Evolutionary conservation across 2,888 invertebrate genomes (phyloP).

Genomic region (Tipula lateralis): DNA sequence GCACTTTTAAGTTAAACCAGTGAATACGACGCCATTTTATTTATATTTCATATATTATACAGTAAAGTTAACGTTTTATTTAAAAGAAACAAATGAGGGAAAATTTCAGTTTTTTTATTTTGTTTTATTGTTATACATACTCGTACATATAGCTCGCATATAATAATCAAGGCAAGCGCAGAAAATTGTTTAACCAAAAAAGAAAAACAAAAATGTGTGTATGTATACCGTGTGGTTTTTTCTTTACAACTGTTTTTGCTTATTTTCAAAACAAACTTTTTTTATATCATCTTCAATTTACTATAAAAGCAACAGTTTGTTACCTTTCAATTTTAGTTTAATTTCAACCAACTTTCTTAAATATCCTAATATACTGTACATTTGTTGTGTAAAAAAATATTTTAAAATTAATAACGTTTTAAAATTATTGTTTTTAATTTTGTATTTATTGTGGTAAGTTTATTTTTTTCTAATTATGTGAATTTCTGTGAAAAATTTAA

Average conservation of each 20-base stretch:
- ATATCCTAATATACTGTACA: background rate
- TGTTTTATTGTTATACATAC: background rate
- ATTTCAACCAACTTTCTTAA: background rate
- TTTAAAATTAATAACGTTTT: background rate
- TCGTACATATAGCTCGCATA: background rate
- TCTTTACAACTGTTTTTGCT: background rate
- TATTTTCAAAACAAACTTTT: slow-evolving; percentile 25
- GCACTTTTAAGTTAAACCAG: background rate
- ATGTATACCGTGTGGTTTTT: background rate
- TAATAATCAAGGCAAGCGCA: slow-evolving; percentile 19
- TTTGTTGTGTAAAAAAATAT: background rate
- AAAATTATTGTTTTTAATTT: background rate
- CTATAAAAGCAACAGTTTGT: slow-evolving; percentile 29
- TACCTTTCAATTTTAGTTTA: slow-evolving; percentile 27
- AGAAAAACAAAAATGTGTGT: background rate
- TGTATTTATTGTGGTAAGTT: background rate
- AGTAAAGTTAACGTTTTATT: background rate
- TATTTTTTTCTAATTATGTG: background rate
- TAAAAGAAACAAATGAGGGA: background rate
- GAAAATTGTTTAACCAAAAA: background rate
- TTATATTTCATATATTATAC: background rate
- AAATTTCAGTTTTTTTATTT: background rate
- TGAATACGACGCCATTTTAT: background rate
- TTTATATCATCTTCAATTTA: background rate
- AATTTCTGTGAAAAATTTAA: background rate